Conservation (phyloP, 2,888 invertebrate genomes). For the Villa cingulata region DNA sequence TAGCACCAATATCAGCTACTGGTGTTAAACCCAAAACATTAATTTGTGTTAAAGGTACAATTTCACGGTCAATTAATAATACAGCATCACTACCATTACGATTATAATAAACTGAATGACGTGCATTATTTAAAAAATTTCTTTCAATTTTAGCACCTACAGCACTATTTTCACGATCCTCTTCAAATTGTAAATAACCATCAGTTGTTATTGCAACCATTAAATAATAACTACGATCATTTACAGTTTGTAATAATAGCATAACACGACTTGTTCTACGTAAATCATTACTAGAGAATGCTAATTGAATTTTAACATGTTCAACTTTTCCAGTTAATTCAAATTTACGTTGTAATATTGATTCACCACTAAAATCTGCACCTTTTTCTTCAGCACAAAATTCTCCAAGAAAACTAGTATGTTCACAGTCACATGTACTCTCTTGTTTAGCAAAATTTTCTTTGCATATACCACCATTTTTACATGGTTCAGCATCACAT, state of each 20-base stretch:
- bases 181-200: conserved; percentile 71
- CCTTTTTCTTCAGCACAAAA: conserved; percentile 81
- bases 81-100: conserved; percentile 58
- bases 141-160: conserved; percentile 62
- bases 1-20: conserved; percentile 52
- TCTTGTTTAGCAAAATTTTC: conserved; percentile 79
- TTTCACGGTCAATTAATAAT: conserved; percentile 60
- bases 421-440: conserved; percentile 76
- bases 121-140: conserved; percentile 65
- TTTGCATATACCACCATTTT: conserved; percentile 73
- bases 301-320: conserved; percentile 70
- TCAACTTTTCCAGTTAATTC: conserved; percentile 54
- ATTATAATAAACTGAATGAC: conserved; percentile 58
- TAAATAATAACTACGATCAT: conserved; percentile 71
- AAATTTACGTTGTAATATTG: conserved; percentile 66
- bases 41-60: conserved; percentile 53
- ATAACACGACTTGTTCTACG: conserved; percentile 67
- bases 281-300: conserved; percentile 71
- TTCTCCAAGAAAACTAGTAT: conserved; percentile 81
- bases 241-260: conserved; percentile 67
- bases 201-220: conserved; percentile 70
- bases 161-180: conserved; percentile 61
- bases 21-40: conserved; percentile 55
- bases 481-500: conserved; percentile 76
- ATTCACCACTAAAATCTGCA: conserved; percentile 78